These are phyloP conservation scores for Synaphobranchus kaupii DNA, from an alignment of 2,797 vertebrate genomes.

Conservation along the genomic window DNA sequence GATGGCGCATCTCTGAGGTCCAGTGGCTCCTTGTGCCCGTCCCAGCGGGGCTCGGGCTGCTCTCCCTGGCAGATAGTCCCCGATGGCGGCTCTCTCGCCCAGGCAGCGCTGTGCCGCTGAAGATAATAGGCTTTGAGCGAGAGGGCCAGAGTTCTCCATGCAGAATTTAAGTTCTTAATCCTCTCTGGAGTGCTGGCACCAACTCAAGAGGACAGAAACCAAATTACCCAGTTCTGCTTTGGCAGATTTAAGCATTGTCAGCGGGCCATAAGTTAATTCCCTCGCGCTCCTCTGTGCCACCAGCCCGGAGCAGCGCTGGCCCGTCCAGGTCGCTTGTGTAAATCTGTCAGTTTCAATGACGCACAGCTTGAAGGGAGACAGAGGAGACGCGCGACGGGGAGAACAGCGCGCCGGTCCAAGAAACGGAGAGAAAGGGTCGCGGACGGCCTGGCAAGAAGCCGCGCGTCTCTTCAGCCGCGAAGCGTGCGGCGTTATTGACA, in stretches of 20 bases:
- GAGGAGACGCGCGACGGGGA: slow-evolving; percentile 67
- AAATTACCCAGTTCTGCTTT: slow-evolving; percentile 90
- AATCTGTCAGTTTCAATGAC: slow-evolving; percentile 77
- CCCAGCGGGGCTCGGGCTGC: not conserved
- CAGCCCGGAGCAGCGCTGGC: slow-evolving; percentile 69
- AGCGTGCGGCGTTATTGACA: slow-evolving; percentile 57
- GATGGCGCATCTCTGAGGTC: not conserved
- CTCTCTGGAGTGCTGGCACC: slow-evolving; percentile 87
- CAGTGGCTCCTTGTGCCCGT: too few species aligned
- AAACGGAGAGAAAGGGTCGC: slow-evolving; percentile 17
- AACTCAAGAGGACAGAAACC: slow-evolving; percentile 89
- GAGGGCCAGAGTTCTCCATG: slow-evolving; percentile 74
- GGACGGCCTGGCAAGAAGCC: slow-evolving; percentile 50
- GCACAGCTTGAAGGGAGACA: slow-evolving; percentile 69
- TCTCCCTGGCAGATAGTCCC: slow-evolving; percentile 68
- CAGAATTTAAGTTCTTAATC: slow-evolving; percentile 87
- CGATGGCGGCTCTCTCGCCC: slow-evolving; percentile 61
- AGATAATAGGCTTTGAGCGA: slow-evolving; percentile 73
- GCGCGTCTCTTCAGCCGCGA: slow-evolving; percentile 43
- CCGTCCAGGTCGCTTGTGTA: slow-evolving; percentile 71
- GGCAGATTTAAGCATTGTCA: slow-evolving; percentile 86
- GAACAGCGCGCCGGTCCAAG: slow-evolving; percentile 57
- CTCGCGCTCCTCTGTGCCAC: slow-evolving; percentile 77
- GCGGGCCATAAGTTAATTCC: slow-evolving; percentile 90
- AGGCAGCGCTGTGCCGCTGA: slow-evolving; percentile 69